These are phyloP conservation scores for Nomada fucata DNA, from an alignment of 2,888 invertebrate genomes.

Conservation along the genomic window DNA sequence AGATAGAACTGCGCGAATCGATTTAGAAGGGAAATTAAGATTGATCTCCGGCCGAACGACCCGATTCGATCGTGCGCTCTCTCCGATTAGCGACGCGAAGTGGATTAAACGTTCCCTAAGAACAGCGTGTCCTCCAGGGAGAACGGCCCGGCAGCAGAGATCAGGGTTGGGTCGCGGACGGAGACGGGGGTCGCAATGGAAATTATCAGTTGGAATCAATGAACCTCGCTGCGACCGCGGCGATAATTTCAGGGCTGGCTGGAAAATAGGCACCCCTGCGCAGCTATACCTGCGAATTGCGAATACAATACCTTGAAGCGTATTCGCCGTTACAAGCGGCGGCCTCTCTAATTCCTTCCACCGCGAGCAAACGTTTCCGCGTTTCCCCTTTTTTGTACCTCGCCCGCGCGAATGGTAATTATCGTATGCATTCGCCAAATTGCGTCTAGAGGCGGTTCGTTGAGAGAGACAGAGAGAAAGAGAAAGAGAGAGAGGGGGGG, in stretches of 20 bases:
- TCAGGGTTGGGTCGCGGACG: constrained; percentile 36
- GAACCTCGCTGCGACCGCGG: constrained; percentile 73
- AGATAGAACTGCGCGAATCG: background rate
- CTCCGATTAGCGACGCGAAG: constrained; percentile 36
- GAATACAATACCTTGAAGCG: background rate
- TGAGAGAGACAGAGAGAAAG: no score
- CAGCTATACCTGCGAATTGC: constrained; percentile 22
- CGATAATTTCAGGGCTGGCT: constrained; percentile 79
- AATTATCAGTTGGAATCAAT: constrained; percentile 81
- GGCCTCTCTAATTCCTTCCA: constrained; percentile 36
- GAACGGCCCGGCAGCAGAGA: background rate
- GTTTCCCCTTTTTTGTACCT: no score
- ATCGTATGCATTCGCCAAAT: no score
- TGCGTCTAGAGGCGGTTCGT: no score
- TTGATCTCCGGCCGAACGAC: constrained; percentile 36
- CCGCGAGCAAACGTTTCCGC: no score
- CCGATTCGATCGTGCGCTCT: constrained; percentile 22
- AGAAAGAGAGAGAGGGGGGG: no score
- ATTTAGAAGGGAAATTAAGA: constrained; percentile 46
- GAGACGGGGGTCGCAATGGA: constrained; percentile 70
- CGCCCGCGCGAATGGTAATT: no score
- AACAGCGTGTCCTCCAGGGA: constrained; percentile 7
- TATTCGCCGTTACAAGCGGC: background rate
- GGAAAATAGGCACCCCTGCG: constrained; percentile 66
- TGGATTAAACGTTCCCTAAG: constrained; percentile 34